Percentiles rank a stretch among this genome's conserved stretches.
Conservation (phyloP, 2,113 vertebrate species). For the Zapus hudsonius region DNA sequence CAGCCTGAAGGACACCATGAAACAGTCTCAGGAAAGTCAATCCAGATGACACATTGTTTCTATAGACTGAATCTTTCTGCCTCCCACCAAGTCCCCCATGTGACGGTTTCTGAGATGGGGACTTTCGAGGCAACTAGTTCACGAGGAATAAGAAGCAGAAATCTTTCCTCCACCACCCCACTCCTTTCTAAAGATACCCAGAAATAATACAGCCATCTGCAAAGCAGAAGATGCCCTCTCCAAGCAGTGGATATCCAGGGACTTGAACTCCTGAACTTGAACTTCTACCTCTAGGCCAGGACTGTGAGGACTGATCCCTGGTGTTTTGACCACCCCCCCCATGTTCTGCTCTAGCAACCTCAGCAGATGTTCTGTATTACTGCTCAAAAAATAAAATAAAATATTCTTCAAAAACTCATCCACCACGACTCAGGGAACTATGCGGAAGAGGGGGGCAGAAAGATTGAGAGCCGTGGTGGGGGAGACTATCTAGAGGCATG, state of each 20-base stretch:
- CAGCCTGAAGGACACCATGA: neutral
- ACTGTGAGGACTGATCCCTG: neutral
- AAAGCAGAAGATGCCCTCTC: neutral
- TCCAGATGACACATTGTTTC: neutral
- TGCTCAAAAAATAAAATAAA: too few relatives aligned
- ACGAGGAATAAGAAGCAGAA: too few relatives aligned
- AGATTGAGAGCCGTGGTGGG: too few relatives aligned
- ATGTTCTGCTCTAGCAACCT: neutral
- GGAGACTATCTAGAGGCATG: too few relatives aligned
- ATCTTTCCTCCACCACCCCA: too few relatives aligned
- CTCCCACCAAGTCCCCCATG: neutral
- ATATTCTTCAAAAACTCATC: too few relatives aligned
- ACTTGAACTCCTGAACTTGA: neutral
- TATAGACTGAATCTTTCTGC: neutral
- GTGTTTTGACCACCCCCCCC: neutral
- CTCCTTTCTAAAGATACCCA: neutral
- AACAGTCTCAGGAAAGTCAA: neutral
- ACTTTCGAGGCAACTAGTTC: neutral
- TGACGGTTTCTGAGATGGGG: neutral
- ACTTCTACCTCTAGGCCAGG: neutral
- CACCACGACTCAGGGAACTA: too few relatives aligned
- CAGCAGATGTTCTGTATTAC: accelerated
- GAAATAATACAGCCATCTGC: neutral
- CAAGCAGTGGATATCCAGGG: neutral
- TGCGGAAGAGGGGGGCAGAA: too few relatives aligned